phyloP scores from a whole-genome alignment of 2,888 invertebrate species.

The Priocnemis perturbator region DNA sequence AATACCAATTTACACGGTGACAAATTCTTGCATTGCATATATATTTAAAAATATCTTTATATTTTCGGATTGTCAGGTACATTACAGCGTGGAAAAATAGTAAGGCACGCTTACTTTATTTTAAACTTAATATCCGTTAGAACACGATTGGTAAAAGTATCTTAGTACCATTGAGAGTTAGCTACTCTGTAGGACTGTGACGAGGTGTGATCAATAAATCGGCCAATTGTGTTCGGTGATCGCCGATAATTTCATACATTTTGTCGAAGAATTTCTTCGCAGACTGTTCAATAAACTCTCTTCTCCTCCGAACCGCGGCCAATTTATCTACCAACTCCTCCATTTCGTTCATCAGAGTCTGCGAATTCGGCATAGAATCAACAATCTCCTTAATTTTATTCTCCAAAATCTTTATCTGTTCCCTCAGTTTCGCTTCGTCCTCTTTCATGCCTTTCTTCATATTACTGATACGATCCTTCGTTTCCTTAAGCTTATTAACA shows the following conservation, averaged over 20 bases:
- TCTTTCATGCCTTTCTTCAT: slow-evolving; percentile 45
- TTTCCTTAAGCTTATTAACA: slow-evolving; percentile 50
- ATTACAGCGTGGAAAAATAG: too few species aligned
- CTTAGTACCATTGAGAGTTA: not conserved
- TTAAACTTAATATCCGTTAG: too few species aligned
- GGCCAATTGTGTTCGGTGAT: slow-evolving; percentile 50
- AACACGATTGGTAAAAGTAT: too few species aligned
- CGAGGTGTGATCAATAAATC: slow-evolving; percentile 22
- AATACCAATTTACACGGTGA: not conserved
- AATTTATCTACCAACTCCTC: slow-evolving; percentile 59
- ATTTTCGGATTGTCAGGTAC: too few species aligned
- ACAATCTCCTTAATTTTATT: slow-evolving; percentile 48
- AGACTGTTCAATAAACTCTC: slow-evolving; percentile 49
- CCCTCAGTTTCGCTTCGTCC: slow-evolving; percentile 54
- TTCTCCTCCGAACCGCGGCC: slow-evolving; percentile 54
- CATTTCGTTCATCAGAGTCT: slow-evolving; percentile 45
- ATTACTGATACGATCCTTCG: slow-evolving; percentile 47
- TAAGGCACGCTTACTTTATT: too few species aligned
- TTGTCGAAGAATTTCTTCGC: slow-evolving; percentile 58
- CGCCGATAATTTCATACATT: slow-evolving; percentile 53
- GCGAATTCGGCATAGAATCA: slow-evolving; percentile 40
- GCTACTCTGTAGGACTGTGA: not conserved
- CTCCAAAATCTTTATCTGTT: slow-evolving; percentile 56
- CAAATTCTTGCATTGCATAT: not conserved
- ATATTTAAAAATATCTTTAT: slow-evolving; percentile 3